Evolutionary conservation across 2,888 invertebrate species (phyloP), one percentile per base, ranked within the genome.

Genomic region (Acronicta leporina): DNA sequence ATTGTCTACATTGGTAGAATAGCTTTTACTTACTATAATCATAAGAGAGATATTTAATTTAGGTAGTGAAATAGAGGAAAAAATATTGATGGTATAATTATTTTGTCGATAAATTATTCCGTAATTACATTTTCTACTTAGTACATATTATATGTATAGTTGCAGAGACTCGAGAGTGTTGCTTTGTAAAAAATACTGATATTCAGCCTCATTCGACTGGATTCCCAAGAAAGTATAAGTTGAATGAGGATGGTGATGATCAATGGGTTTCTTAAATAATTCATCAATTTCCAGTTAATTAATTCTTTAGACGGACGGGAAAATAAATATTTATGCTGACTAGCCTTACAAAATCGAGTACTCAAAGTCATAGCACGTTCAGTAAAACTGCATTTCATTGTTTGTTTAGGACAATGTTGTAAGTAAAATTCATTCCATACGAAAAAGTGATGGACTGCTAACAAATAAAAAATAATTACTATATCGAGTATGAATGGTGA

Each of bases 401-500:
- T 75, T 75, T 63, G 54, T 49, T 75, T 70, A 78, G 72, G 67
- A 55, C 66, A 47, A 48, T 16, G 41, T 47, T 57, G 45, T 33
- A 43, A 46, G 55, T 44, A 52, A 58, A 61, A 63, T 43, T 42
- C 41, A 63, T 14, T 6, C 46, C 40, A 57, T 42, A 0, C 2
- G n/a, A 49, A 48, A 57, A 44, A 54, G 35, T 44, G 35, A n/a
- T n/a, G n/a, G n/a, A 51, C 48, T 51, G 16, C 45, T 38, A 55
- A 69, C 42, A 25, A 59, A 62, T 62, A 41, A 44, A 65, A 59
- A 60, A 62, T 57, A 79, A 76, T 79, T 52, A 60, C 59, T 53
- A 53, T 62, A 63, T 63, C 73, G 50, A 35, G 62, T 53, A 56
- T 63, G 59, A 63, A 60, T 66, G 40, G 48, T 71, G 89, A 92